Base-by-base conservation (phyloP, 2,113 vertebrate genomes). In the Eurystomus gularis region DNA sequence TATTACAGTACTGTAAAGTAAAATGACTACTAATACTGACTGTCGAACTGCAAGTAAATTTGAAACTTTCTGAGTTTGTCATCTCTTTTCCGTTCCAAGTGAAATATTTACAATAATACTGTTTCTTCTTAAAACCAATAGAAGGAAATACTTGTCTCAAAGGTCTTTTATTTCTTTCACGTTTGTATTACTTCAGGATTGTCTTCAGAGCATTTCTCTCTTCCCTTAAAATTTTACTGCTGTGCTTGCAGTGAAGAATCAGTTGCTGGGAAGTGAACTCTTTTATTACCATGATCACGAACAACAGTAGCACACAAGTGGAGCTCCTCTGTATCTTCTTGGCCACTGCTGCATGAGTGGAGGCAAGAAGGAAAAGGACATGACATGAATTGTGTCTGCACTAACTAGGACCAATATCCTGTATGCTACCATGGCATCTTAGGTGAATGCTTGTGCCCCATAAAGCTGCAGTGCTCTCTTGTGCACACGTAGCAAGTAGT, bases 171-270 rank as follows among this genome's bases (percentile, higher is more conserved):
- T 96, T 92, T 85, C 82, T 76, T 25, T 55, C 7, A 81, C 11
- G 26, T 26, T 52, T 88, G 26, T 69, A 57, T 48, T 77, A 79
- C 48, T 91, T 61, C 51, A 62, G 19, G 31, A 77, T 96, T 33
- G 49, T 93, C 72, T 95, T 96, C 75, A 78, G 86, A 95, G 17
- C 33, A 75, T 75, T 96, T 95, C 20, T 92, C 88, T 94, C 60
- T 93, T 91, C 18, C 51, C 57, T 96, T 95, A 93, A 95, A 54
- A 86, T 81, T 73, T 75, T 71, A 39, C 51, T 75, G 51, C 55
- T 68, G 46, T 39, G 25, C 17, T 86, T 78, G 40, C 29, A 83
- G 55, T 86, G 46, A 6, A 83, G 60, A 86, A 68, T 55, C 23
- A 48, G 11, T 39, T 79, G 25, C 48, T 15, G 51, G 77, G 57